These are phyloP conservation scores for Carcina quercana DNA, from an alignment of 2,888 invertebrate species.

Conservation along the genomic window DNA sequence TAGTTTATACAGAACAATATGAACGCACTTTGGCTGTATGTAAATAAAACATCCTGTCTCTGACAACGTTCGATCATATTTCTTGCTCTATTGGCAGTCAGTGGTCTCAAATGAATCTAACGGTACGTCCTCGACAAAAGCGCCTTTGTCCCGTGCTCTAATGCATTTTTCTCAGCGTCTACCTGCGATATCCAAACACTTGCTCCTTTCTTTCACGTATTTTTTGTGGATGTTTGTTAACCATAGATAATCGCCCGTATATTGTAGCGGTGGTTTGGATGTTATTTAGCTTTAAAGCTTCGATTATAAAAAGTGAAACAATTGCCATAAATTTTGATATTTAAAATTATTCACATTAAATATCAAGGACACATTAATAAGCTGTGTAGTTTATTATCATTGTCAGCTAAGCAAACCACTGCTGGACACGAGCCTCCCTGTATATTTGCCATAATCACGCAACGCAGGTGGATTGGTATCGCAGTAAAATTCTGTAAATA, in stretches of 20 bases:
- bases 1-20: too few relatives aligned
- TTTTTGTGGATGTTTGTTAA: constrained; percentile 34
- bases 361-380: too few relatives aligned
- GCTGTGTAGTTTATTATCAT: too few relatives aligned
- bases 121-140: constrained; percentile 51
- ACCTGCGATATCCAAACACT: constrained; percentile 61
- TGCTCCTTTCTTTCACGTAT: constrained; percentile 39
- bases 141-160: constrained; percentile 36
- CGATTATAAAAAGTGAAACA: constrained; percentile 5
- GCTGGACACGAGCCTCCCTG: too few relatives aligned
- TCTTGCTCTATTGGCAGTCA: constrained; percentile 26
- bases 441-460: too few relatives aligned
- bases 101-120: constrained; percentile 46
- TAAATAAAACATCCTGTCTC: too few relatives aligned
- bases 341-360: too few relatives aligned
- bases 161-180: constrained; percentile 38
- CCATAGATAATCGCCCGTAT: constrained; percentile 38
- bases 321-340: too few relatives aligned
- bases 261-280: constrained; percentile 20
- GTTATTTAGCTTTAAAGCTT: constrained; percentile 8
- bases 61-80: constrained; percentile 35
- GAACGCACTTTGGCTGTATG: too few relatives aligned
- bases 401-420: too few relatives aligned
- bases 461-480: too few relatives aligned
- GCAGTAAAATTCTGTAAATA: too few relatives aligned